These are phyloP conservation scores for Scalopus aquaticus DNA, from an alignment of 2,113 vertebrate genomes.

Conservation along the genomic window DNA sequence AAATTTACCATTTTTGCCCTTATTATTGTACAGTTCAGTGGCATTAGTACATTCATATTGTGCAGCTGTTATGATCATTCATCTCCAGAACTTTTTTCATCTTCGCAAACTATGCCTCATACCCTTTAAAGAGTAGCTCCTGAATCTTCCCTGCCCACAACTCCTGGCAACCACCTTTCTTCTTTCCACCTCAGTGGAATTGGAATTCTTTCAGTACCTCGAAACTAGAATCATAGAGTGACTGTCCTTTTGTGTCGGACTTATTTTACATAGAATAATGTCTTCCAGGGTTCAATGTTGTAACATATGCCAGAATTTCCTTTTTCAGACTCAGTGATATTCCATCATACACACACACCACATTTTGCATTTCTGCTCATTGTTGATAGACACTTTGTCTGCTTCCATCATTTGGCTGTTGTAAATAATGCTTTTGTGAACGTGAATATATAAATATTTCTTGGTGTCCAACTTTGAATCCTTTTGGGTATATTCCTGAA, in stretches of 20 bases:
- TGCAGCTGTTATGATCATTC: rapidly evolving
- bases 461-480: not conserved
- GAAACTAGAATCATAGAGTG: not conserved
- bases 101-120: not conserved
- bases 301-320: not conserved
- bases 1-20: not conserved
- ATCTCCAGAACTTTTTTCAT: not conserved
- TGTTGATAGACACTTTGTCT: not conserved
- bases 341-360: not conserved
- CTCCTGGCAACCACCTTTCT: not conserved
- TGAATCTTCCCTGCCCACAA: too few species aligned
- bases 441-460: not conserved
- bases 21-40: not conserved
- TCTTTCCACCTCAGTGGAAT: not conserved
- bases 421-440: not conserved
- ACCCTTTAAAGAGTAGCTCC: not conserved
- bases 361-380: not conserved
- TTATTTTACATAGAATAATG: not conserved
- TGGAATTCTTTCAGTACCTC: not conserved
- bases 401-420: not conserved
- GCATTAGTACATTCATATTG: not conserved
- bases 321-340: too few species aligned
- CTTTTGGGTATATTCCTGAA: not conserved
- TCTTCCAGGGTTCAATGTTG: not conserved
- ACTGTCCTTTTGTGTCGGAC: not conserved